Conservation (phyloP, 2,888 invertebrate species). For the Metopia argyrocephala region DNA sequence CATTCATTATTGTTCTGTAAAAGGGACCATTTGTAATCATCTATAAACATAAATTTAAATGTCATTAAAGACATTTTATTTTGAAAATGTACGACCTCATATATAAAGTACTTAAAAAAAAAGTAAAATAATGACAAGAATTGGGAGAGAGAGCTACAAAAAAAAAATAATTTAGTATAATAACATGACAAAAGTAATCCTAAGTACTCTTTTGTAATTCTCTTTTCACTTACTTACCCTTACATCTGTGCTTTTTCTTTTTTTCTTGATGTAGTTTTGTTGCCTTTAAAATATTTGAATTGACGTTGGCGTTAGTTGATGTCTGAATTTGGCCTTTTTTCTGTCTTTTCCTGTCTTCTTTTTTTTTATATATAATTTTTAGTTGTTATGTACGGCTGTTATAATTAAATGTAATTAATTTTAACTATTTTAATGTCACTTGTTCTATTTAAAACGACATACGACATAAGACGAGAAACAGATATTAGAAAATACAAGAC, state of each 20-base stretch:
- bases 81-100: conserved; percentile 55
- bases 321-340: neutral
- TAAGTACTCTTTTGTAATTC: conserved; percentile 48
- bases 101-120: conserved; percentile 44
- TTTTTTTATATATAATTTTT: too few relatives aligned
- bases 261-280: neutral
- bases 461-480: neutral
- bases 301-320: neutral
- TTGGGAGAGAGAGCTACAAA: neutral
- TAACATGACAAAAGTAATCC: conserved; percentile 41
- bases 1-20: neutral
- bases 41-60: conserved; percentile 61
- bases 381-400: conserved; percentile 46
- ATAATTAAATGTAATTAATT: conserved; percentile 65
- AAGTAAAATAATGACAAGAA: conserved; percentile 10
- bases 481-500: conserved; percentile 13
- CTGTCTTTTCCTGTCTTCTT: neutral
- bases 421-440: conserved; percentile 64
- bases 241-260: neutral
- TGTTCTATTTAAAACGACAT: conserved; percentile 47
- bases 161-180: neutral
- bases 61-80: conserved; percentile 56
- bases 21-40: conserved; percentile 48
- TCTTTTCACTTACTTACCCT: too few relatives aligned
- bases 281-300: conserved; percentile 11